Conservation (phyloP, 2,797 vertebrate genomes). For the Limosa lapponica region DNA sequence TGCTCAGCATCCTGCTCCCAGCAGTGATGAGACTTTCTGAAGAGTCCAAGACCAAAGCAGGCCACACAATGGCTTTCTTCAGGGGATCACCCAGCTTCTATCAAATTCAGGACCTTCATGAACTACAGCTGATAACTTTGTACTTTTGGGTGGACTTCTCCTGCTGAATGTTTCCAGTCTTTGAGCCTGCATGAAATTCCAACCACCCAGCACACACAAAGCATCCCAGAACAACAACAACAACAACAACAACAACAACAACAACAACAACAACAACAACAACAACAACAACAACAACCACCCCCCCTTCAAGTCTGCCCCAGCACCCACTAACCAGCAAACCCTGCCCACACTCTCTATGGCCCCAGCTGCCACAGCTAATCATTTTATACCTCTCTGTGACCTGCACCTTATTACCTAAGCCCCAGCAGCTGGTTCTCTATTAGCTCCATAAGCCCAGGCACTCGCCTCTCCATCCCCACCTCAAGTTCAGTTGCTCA, state of each 20-base stretch:
- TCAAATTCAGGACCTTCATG: background rate
- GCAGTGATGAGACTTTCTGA: accelerated
- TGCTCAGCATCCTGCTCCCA: background rate
- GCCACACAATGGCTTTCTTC: accelerated
- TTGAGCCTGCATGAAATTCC: background rate
- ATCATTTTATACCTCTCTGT: background rate
- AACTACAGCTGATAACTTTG: accelerated
- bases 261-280: no score
- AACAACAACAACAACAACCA: no score
- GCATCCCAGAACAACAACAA: no score
- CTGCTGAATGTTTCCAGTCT: background rate
- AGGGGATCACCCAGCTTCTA: background rate
- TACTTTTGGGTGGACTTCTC: background rate
- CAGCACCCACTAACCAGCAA: background rate
- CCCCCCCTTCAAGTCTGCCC: accelerated
- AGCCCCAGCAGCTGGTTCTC: background rate
- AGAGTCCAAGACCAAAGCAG: background rate
- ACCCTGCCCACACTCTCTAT: accelerated
- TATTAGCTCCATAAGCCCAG: background rate
- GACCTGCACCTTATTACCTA: background rate
- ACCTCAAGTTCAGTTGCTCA: background rate
- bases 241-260: no score
- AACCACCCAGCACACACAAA: accelerated
- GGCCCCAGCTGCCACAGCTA: accelerated
- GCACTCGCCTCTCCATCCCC: background rate